A percentile compares a stretch with the other conserved stretches of the same genome.
Evolutionary conservation across 2,113 vertebrate species (phyloP).

Genomic region (Boulengerochromis microlepis): DNA sequence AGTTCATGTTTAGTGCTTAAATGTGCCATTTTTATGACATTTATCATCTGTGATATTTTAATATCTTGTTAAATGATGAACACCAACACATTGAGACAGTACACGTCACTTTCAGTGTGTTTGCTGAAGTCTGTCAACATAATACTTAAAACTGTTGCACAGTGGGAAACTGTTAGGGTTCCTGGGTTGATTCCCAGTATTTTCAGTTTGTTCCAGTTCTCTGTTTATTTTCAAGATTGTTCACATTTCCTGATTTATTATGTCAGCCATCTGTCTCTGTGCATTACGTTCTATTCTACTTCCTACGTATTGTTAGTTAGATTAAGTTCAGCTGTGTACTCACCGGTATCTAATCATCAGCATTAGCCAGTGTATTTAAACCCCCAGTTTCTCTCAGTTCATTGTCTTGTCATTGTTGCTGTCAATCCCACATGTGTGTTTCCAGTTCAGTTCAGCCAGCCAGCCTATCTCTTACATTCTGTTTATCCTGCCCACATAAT

Average conservation of each 20-base stretch:
- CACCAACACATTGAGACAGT: not conserved
- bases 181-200: not conserved
- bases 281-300: not conserved
- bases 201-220: not conserved
- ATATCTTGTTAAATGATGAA: not conserved
- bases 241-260: not conserved
- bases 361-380: not conserved
- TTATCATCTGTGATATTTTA: not conserved
- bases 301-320: not conserved
- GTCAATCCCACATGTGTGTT: not conserved
- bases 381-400: not conserved
- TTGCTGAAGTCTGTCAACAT: not conserved
- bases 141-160: not conserved
- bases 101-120: not conserved
- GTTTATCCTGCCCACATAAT: not conserved
- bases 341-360: not conserved
- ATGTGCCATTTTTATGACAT: not conserved
- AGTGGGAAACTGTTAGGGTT: not conserved
- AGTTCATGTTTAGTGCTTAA: not conserved
- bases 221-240: not conserved
- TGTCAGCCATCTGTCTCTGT: not conserved
- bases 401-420: not conserved
- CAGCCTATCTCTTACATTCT: not conserved
- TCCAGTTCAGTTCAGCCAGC: not conserved
- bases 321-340: not conserved